These are phyloP conservation scores for Latrodectus geometricus DNA, from an alignment of 1,140 invertebrate genomes.

Conservation along the genomic window DNA sequence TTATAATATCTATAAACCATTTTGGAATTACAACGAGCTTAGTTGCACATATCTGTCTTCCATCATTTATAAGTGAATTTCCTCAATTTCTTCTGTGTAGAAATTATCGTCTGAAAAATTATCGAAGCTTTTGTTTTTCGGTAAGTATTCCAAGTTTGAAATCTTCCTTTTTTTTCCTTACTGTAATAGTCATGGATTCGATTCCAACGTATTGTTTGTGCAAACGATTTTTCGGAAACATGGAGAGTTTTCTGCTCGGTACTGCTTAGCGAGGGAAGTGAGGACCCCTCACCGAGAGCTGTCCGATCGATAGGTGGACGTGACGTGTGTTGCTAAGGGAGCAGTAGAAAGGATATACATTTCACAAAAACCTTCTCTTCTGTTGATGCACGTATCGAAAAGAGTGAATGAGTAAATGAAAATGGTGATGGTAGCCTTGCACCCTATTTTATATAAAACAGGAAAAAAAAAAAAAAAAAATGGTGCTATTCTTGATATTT, in stretches of 20 bases:
- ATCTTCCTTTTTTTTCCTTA: no score
- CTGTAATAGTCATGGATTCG: no score
- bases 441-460: no score
- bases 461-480: no score
- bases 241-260: neutral
- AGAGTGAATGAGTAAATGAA: neutral
- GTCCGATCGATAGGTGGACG: conserved; percentile 2
- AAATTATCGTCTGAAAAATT: neutral
- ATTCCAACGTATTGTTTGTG: neutral
- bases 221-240: neutral
- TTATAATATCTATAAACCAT: neutral
- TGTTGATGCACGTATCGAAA: neutral
- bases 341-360: neutral
- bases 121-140: no score
- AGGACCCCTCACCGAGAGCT: neutral
- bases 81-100: neutral
- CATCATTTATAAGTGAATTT: neutral
- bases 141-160: no score
- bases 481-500: no score
- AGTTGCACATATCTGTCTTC: neutral
- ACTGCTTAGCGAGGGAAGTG: neutral
- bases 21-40: conserved; percentile 1
- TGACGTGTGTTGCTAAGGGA: conserved; percentile 16
- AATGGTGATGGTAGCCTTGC: neutral
- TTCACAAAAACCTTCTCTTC: neutral